A percentile compares a stretch with the other conserved stretches of the same genome.
Evolutionary conservation across 2,113 vertebrate genomes (phyloP).

Genomic region (Scartelaos histophorus): DNA sequence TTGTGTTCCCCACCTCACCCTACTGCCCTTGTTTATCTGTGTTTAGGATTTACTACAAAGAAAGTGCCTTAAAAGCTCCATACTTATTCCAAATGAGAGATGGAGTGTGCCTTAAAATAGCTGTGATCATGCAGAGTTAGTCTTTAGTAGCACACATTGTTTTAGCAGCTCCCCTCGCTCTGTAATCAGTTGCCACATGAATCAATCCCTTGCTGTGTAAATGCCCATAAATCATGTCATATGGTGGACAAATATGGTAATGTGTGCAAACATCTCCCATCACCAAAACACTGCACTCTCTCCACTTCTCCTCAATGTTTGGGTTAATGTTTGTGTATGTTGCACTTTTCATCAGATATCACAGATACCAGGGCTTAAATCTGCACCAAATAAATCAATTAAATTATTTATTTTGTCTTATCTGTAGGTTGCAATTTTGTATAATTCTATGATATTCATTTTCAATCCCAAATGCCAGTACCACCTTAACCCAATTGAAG

Average conservation of each 20-base stretch:
- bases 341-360: slow-evolving; percentile 31
- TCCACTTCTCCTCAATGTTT: slow-evolving; percentile 21
- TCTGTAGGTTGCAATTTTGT: background rate
- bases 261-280: slow-evolving; percentile 33
- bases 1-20: slow-evolving; percentile 8
- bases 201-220: slow-evolving; percentile 49
- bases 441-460: background rate
- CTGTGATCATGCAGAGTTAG: slow-evolving; percentile 51
- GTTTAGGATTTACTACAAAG: slow-evolving; percentile 31
- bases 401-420: background rate
- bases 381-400: slow-evolving; percentile 22
- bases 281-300: slow-evolving; percentile 22
- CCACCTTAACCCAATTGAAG: too few relatives aligned
- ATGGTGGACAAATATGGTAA: slow-evolving; percentile 47
- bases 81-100: slow-evolving; percentile 56
- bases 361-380: slow-evolving; percentile 22
- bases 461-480: too few relatives aligned
- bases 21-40: slow-evolving; percentile 32
- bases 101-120: slow-evolving; percentile 43
- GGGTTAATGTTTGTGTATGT: slow-evolving; percentile 52
- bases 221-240: slow-evolving; percentile 63
- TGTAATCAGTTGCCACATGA: slow-evolving; percentile 66
- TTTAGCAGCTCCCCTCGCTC: slow-evolving; percentile 43
- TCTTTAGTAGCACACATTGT: slow-evolving; percentile 49
- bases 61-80: slow-evolving; percentile 40